Evolutionary conservation across 2,113 vertebrate species (phyloP).

Genomic region (Nannospalax galili): DNA sequence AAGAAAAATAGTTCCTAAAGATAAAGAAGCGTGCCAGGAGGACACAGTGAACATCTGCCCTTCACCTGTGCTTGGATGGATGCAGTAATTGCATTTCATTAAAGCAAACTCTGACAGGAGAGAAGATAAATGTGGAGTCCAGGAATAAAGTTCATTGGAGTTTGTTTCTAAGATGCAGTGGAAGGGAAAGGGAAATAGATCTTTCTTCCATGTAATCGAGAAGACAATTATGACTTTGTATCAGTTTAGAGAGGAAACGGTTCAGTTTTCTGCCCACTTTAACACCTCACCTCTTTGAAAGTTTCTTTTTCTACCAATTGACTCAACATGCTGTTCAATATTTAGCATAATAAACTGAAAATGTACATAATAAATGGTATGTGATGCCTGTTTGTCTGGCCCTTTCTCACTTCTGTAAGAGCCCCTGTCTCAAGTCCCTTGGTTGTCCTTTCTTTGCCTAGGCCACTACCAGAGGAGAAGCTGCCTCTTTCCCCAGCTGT

Average conservation of each 20-base stretch:
- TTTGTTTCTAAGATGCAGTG: neutral
- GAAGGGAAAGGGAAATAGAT: neutral
- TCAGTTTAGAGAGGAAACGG: neutral
- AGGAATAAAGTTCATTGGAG: neutral
- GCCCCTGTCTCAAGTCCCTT: neutral
- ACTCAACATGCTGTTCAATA: neutral
- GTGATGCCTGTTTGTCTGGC: neutral
- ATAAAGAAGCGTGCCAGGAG: neutral
- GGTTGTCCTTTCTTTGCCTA: neutral
- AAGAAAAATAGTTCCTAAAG: neutral
- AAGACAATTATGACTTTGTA: neutral
- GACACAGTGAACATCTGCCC: neutral
- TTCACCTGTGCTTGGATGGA: neutral
- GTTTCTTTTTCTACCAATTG: neutral
- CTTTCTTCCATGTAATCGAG: neutral
- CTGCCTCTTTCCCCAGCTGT: too few relatives aligned
- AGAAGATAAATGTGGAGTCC: neutral
- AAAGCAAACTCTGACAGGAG: neutral
- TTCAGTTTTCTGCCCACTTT: neutral
- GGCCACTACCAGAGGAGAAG: neutral
- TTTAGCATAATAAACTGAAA: neutral
- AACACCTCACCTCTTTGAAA: neutral
- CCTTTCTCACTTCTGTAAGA: neutral
- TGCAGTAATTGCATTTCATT: neutral
- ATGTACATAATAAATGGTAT: neutral